These are phyloP conservation scores for Festucalex cinctus DNA, from an alignment of 2,113 vertebrate species.

Conservation along the genomic window DNA sequence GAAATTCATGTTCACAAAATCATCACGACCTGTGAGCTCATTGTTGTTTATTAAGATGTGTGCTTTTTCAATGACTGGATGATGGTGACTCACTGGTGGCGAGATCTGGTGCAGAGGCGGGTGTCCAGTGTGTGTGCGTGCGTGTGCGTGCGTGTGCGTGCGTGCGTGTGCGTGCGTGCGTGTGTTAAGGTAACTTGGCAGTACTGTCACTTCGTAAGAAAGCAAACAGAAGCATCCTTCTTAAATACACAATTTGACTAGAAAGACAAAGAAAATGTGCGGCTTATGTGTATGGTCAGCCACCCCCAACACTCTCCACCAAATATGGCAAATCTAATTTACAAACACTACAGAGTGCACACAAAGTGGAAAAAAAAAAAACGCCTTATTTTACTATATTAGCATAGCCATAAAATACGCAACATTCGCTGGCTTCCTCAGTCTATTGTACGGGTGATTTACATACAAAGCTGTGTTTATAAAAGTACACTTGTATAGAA, in stretches of 20 bases:
- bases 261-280: slow-evolving; percentile 38
- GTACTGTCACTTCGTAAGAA: slow-evolving; percentile 58
- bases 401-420: slow-evolving; percentile 29
- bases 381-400: slow-evolving; percentile 36
- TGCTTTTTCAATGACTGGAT: slow-evolving; percentile 54
- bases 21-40: slow-evolving; percentile 35
- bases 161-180: slow-evolving; percentile 4
- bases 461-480: slow-evolving; percentile 51
- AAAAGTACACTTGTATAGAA: slow-evolving; percentile 57
- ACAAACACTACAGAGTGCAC: slow-evolving; percentile 39
- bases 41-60: slow-evolving; percentile 60
- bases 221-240: slow-evolving; percentile 65
- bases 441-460: slow-evolving; percentile 38
- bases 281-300: slow-evolving; percentile 53
- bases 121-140: slow-evolving; percentile 25
- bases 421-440: slow-evolving; percentile 16
- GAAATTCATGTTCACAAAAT: slow-evolving; percentile 8
- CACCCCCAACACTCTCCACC: slow-evolving; percentile 43
- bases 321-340: slow-evolving; percentile 47
- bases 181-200: slow-evolving; percentile 38
- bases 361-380: slow-evolving; percentile 15
- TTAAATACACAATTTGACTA: slow-evolving; percentile 57
- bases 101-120: slow-evolving; percentile 66
- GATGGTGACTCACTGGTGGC: slow-evolving; percentile 63
- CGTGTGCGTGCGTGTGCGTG: slow-evolving; percentile 23